Base-by-base conservation (phyloP, 2,113 vertebrate species). In the Eptesicus fuscus region DNA sequence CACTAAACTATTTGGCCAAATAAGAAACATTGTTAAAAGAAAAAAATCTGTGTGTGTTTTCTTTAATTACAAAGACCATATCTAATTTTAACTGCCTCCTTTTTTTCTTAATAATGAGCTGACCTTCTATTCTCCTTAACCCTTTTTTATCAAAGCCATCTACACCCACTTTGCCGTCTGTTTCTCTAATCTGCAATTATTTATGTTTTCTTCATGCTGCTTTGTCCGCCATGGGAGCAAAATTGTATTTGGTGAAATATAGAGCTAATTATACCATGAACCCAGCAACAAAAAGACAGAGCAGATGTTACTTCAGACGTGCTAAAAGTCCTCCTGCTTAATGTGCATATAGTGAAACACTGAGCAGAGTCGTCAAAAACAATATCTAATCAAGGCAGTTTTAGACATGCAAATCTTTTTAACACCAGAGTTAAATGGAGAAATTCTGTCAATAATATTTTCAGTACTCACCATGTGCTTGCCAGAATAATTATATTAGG, bases 171-270 rank as follows among this genome's bases (percentile, higher is more conserved):
- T 98, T 98, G 98, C 98, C 98, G 98, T 99, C 98, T 99, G 98
- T 98, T 99, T 98, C 98, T 98, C 98, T 99, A 98, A 99, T 98
- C 98, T 98, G 98, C 98, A 98, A 98, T 98, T 99, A 98, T 99
- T 99, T 98, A 99, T 99, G 98, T 99, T 98, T 98, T 98, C 98
- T 98, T 98, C 98, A 98, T 97, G 98, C 98, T 98, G 98, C 96
- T 98, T 98, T 97, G 97, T 98, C 98, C 97, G 74, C 98, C 98
- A 98, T 98, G 98, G 98, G 98, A 99, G 96, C 96, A 99, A 98
- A 98, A 98, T 97, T 98, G 98, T 98, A 98, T 98, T 99, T 98
- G 98, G 98, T 98, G 98, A 99, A 99, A 99, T 98, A 98, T 96
- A 98, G 98, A 98, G 98, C 98, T 99, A 99, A 99, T 98, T 99